Evolutionary conservation across 1,140 invertebrate genomes (phyloP), one percentile per base, ranked within the genome.

Genomic region (Nephila pilipes): DNA sequence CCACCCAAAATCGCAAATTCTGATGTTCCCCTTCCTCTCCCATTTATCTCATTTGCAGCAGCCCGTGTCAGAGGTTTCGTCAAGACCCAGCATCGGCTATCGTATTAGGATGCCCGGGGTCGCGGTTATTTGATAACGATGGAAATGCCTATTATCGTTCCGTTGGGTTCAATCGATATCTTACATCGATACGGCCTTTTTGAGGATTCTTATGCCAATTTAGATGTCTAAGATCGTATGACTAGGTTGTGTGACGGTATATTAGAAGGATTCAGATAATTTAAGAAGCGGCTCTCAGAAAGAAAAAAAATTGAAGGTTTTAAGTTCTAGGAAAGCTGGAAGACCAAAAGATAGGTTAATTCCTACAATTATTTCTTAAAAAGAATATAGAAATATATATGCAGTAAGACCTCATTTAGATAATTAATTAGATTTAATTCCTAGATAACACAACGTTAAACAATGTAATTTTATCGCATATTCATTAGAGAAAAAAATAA

Each of bases 11-110:
- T 18, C 14, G 14, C n/a, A 29, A 14, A 79, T 57, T 83, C 83
- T 22, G 36, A 38, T 63, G 85, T n/a, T n/a, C 58, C 60, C 58
- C 36, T 12, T 20, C 25, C 12, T 6, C 12, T 6, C 58, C 32
- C 22, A 46, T 22, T 63, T 46, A 88, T 88, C 85, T 69, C 36
- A 69, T 88, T 65, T 69, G 38, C 58, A n/a, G 60, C 32, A 57
- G 18, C 25, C 12, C 29, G 4, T 60, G 83, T 57, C 55, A 85
- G n/a, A 69, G 85, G 32, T 88, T 88, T 69, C 85, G 63, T 38
- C 60, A 88, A 69, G 36, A 65, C 25, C 8, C 8, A 60, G 54
- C 83, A 22, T 85, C 55, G 55, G 83, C 22, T 83, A 32, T 69
- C 60, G 22, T 25, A 88, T 88, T 88, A 88, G 22, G 36, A 12